These are phyloP conservation scores for Petromus typicus DNA, from an alignment of 2,113 vertebrate genomes.

Conservation along the genomic window DNA sequence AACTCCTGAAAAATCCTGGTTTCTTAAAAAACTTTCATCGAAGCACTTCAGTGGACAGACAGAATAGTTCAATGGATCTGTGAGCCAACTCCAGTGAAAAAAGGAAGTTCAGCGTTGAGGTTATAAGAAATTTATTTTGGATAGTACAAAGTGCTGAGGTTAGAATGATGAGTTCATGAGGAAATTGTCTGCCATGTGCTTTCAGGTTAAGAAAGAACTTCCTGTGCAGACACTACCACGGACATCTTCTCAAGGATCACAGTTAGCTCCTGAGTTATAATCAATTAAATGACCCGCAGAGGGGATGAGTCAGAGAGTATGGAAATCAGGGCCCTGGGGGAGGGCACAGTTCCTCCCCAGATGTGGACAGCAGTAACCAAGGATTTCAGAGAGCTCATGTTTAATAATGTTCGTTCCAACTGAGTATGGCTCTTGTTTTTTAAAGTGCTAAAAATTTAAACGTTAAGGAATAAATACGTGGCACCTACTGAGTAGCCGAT, in stretches of 20 bases:
- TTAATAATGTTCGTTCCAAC: not conserved
- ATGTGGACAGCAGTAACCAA: not conserved
- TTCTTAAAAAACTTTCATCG: not conserved
- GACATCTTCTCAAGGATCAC: not conserved
- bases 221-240: not conserved
- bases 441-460: not conserved
- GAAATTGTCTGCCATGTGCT: not conserved
- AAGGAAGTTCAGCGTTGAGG: not conserved
- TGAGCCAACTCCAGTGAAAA: not conserved
- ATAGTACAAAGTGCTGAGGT: not conserved
- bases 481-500: not conserved
- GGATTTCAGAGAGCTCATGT: not conserved
- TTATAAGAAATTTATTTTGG: constrained; percentile 18
- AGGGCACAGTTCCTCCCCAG: not conserved
- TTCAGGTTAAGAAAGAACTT: constrained; percentile 45
- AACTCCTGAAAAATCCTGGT: not conserved
- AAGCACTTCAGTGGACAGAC: not conserved
- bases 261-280: not conserved
- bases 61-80: not conserved
- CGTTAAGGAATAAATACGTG: not conserved
- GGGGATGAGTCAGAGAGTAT: not conserved
- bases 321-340: not conserved
- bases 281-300: not conserved
- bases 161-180: not conserved
- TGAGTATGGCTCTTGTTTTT: not conserved